A percentile compares a stretch with the other conserved stretches of the same genome.
phyloP scores from a whole-genome alignment of 2,113 vertebrate species.

The Ammospiza nelsoni region DNA sequence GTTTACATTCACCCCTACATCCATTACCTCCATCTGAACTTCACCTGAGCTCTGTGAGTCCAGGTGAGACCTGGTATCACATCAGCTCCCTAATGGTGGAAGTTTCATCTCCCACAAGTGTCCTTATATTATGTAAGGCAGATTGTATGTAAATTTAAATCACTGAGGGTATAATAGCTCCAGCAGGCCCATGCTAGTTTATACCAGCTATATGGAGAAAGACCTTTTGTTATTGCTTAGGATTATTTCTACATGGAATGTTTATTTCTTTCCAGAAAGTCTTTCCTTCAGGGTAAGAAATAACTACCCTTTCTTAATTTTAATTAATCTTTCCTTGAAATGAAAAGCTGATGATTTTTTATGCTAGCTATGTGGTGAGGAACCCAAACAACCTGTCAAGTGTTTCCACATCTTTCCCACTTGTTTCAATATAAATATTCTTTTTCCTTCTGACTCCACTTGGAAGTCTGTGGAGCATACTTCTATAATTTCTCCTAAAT shows the following conservation, averaged over 20 bases:
- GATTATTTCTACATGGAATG: not conserved
- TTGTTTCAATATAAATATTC: not conserved
- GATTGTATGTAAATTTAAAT: not conserved
- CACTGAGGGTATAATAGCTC: not conserved
- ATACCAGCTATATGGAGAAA: not conserved
- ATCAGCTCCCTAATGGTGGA: not conserved
- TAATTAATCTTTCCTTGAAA: not conserved
- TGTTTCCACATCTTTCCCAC: not conserved
- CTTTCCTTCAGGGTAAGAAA: not conserved
- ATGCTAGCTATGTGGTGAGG: not conserved
- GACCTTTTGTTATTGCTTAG: slow-evolving; percentile 33
- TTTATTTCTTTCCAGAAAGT: not conserved
- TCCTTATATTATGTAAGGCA: not conserved
- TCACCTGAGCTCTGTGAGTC: not conserved
- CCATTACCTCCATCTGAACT: not conserved
- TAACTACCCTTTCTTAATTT: not conserved
- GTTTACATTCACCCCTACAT: not conserved
- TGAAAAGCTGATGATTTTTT: not conserved
- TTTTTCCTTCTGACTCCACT: not conserved
- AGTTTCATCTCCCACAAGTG: not conserved
- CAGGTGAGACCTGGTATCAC: not conserved
- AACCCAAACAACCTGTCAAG: not conserved
- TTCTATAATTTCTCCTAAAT: not conserved
- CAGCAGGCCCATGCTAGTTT: not conserved
- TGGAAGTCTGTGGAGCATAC: not conserved